Base-by-base conservation (phyloP, 64 coral and sea anemone species). In the Anthopleura sola region DNA sequence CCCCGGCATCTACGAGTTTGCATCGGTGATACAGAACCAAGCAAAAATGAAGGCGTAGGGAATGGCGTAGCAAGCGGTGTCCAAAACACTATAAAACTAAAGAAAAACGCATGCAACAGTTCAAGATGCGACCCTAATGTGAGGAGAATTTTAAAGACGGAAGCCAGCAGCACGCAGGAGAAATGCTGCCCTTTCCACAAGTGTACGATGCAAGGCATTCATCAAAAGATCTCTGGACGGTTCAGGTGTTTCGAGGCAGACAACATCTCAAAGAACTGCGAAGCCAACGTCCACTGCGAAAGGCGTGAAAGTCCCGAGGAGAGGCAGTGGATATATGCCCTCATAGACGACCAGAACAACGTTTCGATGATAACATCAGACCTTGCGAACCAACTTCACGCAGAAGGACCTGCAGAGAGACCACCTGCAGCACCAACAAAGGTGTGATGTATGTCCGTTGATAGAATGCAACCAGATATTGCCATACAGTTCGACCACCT, bases 331-430 rank as follows among this genome's bases (percentile, higher is more conserved):
- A 8, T 50, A 0, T 68, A 66, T 20, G 49, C 75, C 11, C 32
- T 88, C 20, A 33, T 62, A 44, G 85, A 87, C 47, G 68, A 78
- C n/a, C 85, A 87, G 69, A 87, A 68, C 7, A 87, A 87, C 50
- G 44, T 68, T 3, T 86, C 68, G 3, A 74, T 86, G 62, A 68
- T 75, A 23, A 86, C 60, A 1, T 46, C 62, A 38, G 34, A 87
- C 23, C 49, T 77, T 13, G 85, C 49, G 32, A 56, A 53, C 57
- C 29, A 77, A 60, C n/a, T 87, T 13, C 38, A 38, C 12, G 33
- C 9, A 9, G 71, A 48, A 19, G 49, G 85, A 75, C 85, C 85
- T 10, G 32, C 37, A 3, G 2, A 46, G 23, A 86, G 36, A 47
- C 40, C 19, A 87, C 85, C 1, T 87, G 85, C 17, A 87, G 68